phyloP scores from a whole-genome alignment of 2,888 invertebrate genomes.

The Lymantria dispar region DNA sequence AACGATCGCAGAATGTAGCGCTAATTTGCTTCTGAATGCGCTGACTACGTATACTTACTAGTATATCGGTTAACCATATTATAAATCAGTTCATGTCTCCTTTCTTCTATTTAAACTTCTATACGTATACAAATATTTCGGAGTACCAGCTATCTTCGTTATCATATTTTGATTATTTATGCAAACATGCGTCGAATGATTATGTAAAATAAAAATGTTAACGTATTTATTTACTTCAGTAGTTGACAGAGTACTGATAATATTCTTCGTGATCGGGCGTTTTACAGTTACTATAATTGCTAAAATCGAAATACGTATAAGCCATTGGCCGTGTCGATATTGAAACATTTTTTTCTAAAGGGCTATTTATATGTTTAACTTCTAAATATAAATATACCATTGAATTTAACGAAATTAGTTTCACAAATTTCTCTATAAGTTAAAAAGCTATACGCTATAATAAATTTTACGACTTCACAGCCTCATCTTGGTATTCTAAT shows the following conservation, averaged over 20 bases:
- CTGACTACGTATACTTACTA: slow-evolving; percentile 36
- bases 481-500: slow-evolving; percentile 38
- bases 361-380: too few relatives aligned
- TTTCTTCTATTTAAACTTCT: slow-evolving; percentile 22
- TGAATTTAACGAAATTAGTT: background rate
- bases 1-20: slow-evolving; percentile 46
- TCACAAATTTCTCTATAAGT: slow-evolving; percentile 5
- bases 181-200: too few relatives aligned
- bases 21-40: slow-evolving; percentile 50
- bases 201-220: too few relatives aligned
- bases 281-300: too few relatives aligned
- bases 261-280: too few relatives aligned
- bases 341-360: too few relatives aligned
- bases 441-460: slow-evolving; percentile 14
- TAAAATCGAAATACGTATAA: too few relatives aligned
- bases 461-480: slow-evolving; percentile 45
- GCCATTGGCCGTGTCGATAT: too few relatives aligned
- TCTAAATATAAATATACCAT: background rate
- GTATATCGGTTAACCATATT: slow-evolving; percentile 9
- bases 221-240: background rate
- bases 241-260: too few relatives aligned
- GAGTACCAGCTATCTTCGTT: slow-evolving; percentile 8
- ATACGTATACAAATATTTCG: slow-evolving; percentile 10
- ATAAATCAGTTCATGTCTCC: slow-evolving; percentile 25
- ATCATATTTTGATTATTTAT: background rate